phyloP scores from a whole-genome alignment of 2,888 invertebrate genomes.

The Tanytarsus gracilentus region DNA sequence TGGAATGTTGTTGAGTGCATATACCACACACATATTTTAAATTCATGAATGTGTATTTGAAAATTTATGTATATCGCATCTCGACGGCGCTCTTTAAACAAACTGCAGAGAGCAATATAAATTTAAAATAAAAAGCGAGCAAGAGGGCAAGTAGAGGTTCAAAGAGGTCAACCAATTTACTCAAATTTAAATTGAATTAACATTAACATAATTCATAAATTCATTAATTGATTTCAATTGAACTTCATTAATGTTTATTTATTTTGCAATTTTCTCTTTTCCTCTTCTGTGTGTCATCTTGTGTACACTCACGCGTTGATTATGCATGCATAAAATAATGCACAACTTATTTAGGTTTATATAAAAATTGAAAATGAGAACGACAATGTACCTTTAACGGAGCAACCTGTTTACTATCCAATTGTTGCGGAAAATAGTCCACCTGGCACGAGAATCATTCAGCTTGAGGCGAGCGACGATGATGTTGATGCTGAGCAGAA shows the following conservation, averaged over 20 bases:
- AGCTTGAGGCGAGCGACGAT: conserved; percentile 68
- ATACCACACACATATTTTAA: too few relatives aligned
- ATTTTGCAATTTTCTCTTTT: conserved; percentile 28
- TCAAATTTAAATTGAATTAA: conserved; percentile 25
- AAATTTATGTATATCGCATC: too few relatives aligned
- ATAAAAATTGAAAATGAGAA: conserved; percentile 84
- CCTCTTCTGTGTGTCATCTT: neutral
- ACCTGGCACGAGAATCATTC: conserved; percentile 60
- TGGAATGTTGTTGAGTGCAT: too few relatives aligned
- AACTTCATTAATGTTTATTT: conserved; percentile 7
- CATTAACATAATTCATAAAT: conserved; percentile 25
- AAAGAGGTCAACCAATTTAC: conserved; percentile 6
- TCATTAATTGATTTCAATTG: conserved; percentile 17
- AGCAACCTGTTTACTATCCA: conserved; percentile 76
- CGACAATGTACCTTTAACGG: conserved; percentile 88
- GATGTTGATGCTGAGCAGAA: conserved; percentile 61
- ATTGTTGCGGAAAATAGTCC: conserved; percentile 71
- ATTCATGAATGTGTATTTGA: too few relatives aligned
- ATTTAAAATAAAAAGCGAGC: neutral
- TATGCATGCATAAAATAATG: neutral
- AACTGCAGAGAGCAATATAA: neutral
- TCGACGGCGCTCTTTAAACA: too few relatives aligned
- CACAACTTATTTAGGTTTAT: conserved; percentile 53
- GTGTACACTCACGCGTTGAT: neutral
- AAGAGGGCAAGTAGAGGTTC: conserved; percentile 8